Conservation (phyloP, 1,140 invertebrate species). For the Bathynomus jamesi region DNA sequence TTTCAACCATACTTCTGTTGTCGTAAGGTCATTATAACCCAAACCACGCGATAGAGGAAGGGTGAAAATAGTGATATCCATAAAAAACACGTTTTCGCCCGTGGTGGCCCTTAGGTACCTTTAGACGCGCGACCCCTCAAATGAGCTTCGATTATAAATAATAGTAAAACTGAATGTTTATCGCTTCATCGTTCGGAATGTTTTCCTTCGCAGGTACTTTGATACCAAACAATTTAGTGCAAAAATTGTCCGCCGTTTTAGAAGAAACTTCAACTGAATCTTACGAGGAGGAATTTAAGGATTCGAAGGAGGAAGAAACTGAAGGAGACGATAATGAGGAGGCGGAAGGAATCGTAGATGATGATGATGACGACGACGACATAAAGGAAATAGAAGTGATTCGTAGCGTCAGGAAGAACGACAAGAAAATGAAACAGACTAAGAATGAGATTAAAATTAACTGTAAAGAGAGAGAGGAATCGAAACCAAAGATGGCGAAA, state of each 20-base stretch:
- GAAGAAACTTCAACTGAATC: constrained; percentile 28
- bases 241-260: constrained; percentile 48
- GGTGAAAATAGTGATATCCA: no score
- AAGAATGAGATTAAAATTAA: constrained; percentile 11
- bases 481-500: not conserved
- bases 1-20: no score
- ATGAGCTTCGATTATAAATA: no score
- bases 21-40: no score
- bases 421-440: constrained; percentile 5
- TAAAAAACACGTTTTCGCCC: no score
- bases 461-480: constrained; percentile 7
- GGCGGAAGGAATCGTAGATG: constrained; percentile 5
- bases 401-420: not conserved
- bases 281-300: constrained; percentile 22
- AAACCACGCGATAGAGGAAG: no score
- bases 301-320: constrained; percentile 21
- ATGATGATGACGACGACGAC: constrained; percentile 15
- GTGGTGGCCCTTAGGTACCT: no score
- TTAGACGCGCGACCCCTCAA: no score
- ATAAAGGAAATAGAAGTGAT: constrained; percentile 39
- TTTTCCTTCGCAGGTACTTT: constrained; percentile 59
- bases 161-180: no score
- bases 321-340: constrained; percentile 25
- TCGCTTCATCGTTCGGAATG: constrained; percentile 16
- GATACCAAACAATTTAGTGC: constrained; percentile 81